Base-by-base conservation (phyloP, 1,140 invertebrate genomes). In the Drosophila punjabiensis region DNA sequence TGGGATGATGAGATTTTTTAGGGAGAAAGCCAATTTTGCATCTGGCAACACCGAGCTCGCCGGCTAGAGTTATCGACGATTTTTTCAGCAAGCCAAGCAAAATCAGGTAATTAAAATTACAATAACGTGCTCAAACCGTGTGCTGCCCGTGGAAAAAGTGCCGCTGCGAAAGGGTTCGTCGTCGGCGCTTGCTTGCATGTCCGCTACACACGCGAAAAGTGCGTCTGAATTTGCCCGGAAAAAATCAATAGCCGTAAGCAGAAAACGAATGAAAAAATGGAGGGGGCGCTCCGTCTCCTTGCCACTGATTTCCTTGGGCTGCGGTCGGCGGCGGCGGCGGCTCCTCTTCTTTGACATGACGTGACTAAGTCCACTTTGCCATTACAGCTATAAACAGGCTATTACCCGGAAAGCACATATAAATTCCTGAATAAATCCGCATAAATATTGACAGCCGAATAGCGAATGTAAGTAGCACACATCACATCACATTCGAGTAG, bases 301-400 rank as follows among this genome's bases (percentile, higher is more conserved):
- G 55, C 20, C 18, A 39, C 9, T 39, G 33, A 56, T 56, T 56
- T 56, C 9, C 55, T 56, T 24, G 33, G 14, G 33, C 33, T 56
- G 18, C 33, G 33, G 55, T 56, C 61, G 76, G 45, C 33, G 63
- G 45, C n/a, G n/a, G n/a, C 33, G 63, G 82, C 37, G 47, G 63
- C 58, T 70, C 28, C 50, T 48, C 14, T 55, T 41, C 18, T 9
- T 37, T 63, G 68, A 75, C 69, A 89, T 89, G 86, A 90, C 85
- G 85, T 89, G 85, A 89, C 85, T 89, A 85, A 89, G 70, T 70
- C 75, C 82, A 89, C 65, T 88, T 88, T 87, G 82, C 79, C 33
- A 85, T 89, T 90, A 67, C 81, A 82, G 82, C 76, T 79, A 89
- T 83, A 84, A 84, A 80, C 76, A 76, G 81, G 50, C 75, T 79